These are phyloP conservation scores for Eremobia ochroleuca DNA, from an alignment of 2,888 invertebrate genomes.

Conservation along the genomic window DNA sequence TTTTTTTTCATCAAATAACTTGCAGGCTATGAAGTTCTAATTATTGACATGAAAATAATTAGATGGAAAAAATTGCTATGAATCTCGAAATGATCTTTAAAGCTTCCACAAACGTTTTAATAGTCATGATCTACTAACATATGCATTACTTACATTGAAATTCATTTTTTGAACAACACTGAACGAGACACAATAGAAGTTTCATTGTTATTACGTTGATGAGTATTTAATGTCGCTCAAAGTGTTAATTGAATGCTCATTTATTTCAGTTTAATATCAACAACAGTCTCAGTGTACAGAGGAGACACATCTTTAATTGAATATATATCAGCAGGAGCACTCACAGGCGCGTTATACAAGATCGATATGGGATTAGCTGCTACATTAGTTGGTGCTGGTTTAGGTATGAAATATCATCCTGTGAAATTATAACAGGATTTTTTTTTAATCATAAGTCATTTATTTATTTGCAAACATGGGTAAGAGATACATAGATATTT, in stretches of 20 bases:
- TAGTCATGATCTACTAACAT: background rate
- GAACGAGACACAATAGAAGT: too few relatives aligned
- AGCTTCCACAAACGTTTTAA: background rate
- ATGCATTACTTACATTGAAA: background rate
- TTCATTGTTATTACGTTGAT: too few relatives aligned
- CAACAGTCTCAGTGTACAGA: conserved; percentile 92
- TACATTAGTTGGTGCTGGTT: conserved; percentile 92
- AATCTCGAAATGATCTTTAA: conserved; percentile 1
- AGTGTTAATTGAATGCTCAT: background rate
- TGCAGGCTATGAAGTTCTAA: background rate
- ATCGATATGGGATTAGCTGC: conserved; percentile 93
- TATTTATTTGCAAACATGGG: too few relatives aligned
- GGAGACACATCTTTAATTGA: conserved; percentile 93
- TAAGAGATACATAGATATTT: too few relatives aligned
- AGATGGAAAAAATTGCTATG: background rate
- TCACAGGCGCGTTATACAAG: conserved; percentile 93
- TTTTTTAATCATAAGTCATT: too few relatives aligned
- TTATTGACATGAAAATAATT: background rate
- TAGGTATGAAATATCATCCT: conserved; percentile 87
- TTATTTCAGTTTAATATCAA: conserved; percentile 91
- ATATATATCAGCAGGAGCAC: conserved; percentile 92
- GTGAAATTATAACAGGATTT: background rate
- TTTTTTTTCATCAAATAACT: background rate
- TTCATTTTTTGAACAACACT: too few relatives aligned
- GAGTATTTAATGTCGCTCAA: too few relatives aligned